Percentiles rank a stretch among this genome's conserved stretches.
phyloP scores from a whole-genome alignment of 1,140 invertebrate genomes.

The Macrobrachium nipponense region DNA sequence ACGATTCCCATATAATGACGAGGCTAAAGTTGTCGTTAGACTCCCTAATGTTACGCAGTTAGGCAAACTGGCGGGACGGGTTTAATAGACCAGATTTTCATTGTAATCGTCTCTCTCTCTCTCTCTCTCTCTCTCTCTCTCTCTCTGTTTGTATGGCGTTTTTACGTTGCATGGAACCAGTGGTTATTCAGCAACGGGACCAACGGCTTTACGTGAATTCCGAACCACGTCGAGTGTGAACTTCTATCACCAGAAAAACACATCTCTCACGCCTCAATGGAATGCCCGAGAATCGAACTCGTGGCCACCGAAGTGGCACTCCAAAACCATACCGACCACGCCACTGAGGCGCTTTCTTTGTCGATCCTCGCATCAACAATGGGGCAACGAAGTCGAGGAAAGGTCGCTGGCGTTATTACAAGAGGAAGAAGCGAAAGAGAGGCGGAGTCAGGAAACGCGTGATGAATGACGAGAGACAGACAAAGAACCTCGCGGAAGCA shows the following conservation, averaged over 20 bases:
- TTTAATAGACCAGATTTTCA: background rate
- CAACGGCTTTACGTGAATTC: too few relatives aligned
- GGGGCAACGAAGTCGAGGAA: background rate
- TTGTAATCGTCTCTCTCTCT: background rate
- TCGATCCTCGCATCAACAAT: background rate
- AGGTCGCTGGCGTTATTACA: background rate
- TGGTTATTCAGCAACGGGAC: too few relatives aligned
- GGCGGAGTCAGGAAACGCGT: background rate
- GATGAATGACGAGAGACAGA: too few relatives aligned
- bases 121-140: slow-evolving; percentile 6
- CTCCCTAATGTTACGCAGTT: background rate
- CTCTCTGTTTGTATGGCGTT: slow-evolving; percentile 5
- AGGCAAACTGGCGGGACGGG: background rate
- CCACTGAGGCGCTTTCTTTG: too few relatives aligned
- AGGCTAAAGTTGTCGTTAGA: background rate
- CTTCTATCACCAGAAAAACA: too few relatives aligned
- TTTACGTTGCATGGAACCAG: background rate
- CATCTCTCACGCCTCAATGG: too few relatives aligned
- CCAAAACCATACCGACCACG: too few relatives aligned
- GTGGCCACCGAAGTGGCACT: too few relatives aligned
- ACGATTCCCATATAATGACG: too few relatives aligned
- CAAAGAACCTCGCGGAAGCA: too few relatives aligned
- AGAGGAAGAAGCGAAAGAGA: background rate
- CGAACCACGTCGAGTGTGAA: too few relatives aligned
- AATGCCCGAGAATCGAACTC: too few relatives aligned